phyloP scores from a whole-genome alignment of 2,113 vertebrate species.

The Gopherus evgoodei region DNA sequence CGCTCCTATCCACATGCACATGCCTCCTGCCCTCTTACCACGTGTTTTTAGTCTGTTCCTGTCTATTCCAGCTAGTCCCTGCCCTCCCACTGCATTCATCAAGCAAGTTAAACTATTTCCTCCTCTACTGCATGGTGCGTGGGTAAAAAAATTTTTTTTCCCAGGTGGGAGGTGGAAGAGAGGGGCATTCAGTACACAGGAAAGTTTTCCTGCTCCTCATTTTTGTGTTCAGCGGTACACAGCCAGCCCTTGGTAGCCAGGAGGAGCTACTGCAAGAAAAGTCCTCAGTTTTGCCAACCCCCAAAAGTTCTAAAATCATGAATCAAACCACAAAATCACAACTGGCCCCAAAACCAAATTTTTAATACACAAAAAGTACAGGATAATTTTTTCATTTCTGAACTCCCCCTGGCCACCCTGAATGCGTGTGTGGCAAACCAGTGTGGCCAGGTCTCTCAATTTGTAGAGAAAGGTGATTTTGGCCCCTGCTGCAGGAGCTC shows the following conservation, averaged over 20 bases:
- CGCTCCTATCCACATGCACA: background rate
- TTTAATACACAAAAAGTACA: background rate
- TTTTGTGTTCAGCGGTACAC: background rate
- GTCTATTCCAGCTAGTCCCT: background rate
- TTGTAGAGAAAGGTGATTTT: background rate
- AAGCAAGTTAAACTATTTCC: background rate
- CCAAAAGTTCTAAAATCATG: background rate
- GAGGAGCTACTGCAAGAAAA: background rate
- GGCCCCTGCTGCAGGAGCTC: background rate
- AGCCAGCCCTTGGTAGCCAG: background rate
- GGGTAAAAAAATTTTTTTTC: background rate
- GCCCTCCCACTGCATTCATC: background rate
- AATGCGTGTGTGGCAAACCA: no score
- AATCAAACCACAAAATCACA: background rate
- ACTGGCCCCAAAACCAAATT: background rate
- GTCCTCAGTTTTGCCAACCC: background rate
- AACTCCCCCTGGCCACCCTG: background rate
- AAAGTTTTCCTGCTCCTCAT: background rate
- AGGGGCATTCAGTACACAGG: background rate
- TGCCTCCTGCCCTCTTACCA: background rate
- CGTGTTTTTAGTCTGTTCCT: background rate
- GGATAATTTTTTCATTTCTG: background rate
- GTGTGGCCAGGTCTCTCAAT: no score
- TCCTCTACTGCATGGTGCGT: background rate
- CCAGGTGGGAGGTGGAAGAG: background rate